Conservation (phyloP, 64 coral and sea anemone genomes). For the Trachythela sp. region DNA sequence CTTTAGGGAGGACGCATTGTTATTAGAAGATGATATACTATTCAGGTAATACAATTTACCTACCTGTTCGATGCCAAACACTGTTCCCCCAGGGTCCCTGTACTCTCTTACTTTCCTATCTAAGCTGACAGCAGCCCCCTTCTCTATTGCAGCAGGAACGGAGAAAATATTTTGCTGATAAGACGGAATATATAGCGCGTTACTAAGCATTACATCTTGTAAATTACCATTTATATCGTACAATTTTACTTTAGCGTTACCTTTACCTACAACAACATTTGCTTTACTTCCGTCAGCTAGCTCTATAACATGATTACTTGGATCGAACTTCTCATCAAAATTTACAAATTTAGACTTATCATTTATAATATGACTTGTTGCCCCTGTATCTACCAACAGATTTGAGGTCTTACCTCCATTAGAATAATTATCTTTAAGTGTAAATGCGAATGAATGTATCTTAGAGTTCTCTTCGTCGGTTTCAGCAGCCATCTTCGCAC, state of each 20-base stretch:
- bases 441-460: conserved; percentile 12
- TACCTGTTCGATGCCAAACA: background rate
- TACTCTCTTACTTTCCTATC: background rate
- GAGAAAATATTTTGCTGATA: conserved; percentile 1
- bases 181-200: background rate
- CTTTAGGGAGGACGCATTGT: background rate
- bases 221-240: background rate
- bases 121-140: background rate
- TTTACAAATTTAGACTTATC: background rate
- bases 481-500: background rate
- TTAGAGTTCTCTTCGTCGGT: background rate
- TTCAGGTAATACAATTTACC: background rate
- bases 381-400: background rate
- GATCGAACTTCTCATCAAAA: background rate
- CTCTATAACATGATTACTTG: background rate
- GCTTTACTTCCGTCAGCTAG: conserved; percentile 3
- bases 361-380: background rate
- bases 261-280: background rate
- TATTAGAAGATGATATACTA: background rate
- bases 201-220: background rate
- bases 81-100: background rate
- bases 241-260: background rate
- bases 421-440: background rate
- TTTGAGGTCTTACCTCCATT: background rate
- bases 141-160: background rate